These are phyloP conservation scores for Vidua chalybeata DNA, from an alignment of 2,113 vertebrate species.

Conservation along the genomic window DNA sequence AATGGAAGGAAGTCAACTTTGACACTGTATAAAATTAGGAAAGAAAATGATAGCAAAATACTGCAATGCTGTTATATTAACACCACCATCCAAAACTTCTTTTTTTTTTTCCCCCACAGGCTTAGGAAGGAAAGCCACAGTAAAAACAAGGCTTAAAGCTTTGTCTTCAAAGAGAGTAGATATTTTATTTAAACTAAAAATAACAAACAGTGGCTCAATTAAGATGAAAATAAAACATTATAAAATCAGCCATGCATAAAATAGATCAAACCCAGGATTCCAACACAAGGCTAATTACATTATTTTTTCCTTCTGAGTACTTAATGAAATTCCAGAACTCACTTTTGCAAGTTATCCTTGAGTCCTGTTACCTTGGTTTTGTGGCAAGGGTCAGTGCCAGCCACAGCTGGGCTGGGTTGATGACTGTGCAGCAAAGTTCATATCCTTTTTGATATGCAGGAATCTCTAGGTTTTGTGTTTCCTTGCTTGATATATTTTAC, in stretches of 20 bases:
- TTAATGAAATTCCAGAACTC: background rate
- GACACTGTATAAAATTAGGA: background rate
- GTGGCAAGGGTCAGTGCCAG: background rate
- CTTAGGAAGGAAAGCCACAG: background rate
- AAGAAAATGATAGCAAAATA: background rate
- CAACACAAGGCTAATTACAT: background rate
- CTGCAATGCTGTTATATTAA: background rate
- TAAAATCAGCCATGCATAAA: background rate
- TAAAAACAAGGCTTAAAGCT: background rate
- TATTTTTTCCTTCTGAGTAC: background rate
- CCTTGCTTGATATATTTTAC: background rate
- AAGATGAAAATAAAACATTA: background rate
- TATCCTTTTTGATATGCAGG: background rate
- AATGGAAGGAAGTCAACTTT: background rate
- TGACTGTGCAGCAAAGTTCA: background rate
- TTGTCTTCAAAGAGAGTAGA: background rate
- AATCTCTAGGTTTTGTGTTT: background rate
- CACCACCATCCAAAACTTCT: fast-evolving
- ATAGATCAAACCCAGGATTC: background rate
- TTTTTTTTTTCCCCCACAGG: background rate
- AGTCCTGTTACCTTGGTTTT: background rate
- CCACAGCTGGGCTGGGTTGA: background rate
- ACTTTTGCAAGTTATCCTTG: background rate
- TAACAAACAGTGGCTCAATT: background rate
- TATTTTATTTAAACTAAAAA: background rate